Conservation (phyloP, 2,888 invertebrate genomes). For the Torymus aiolomorphi region DNA sequence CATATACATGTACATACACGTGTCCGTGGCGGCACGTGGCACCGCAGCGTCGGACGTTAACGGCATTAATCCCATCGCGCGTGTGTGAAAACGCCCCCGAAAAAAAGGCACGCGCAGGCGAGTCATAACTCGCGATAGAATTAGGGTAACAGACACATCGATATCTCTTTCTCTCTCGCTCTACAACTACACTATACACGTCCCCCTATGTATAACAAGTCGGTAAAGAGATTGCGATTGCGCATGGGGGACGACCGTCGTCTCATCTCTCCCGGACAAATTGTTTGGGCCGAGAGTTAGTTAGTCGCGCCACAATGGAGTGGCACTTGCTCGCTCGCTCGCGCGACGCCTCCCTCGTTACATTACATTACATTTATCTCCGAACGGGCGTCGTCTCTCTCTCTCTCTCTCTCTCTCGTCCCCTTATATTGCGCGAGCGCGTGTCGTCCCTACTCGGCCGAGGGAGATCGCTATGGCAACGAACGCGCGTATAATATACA, state of each 20-base stretch:
- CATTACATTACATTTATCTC: conserved; percentile 75
- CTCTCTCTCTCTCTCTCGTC: no score
- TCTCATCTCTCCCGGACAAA: conserved; percentile 70
- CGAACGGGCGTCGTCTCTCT: conserved; percentile 60
- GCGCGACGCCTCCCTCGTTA: conserved; percentile 73
- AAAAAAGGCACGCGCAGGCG: neutral
- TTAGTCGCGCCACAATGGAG: conserved; percentile 74
- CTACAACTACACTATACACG: no score
- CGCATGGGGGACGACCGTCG: conserved; percentile 54
- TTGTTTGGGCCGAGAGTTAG: conserved; percentile 75
- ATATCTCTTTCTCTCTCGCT: conserved; percentile 30
- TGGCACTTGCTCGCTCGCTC: conserved; percentile 66
- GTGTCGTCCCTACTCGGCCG: conserved; percentile 61
- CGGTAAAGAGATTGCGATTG: conserved; percentile 66
- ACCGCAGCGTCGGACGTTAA: conserved; percentile 63
- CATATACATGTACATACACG: conserved; percentile 28
- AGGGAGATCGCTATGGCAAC: conserved; percentile 58
- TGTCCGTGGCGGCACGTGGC: conserved; percentile 63
- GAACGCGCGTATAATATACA: neutral
- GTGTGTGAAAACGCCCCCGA: conserved; percentile 25
- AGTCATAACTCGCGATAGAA: conserved; percentile 2
- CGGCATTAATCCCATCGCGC: conserved; percentile 59
- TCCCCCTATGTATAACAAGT: conserved; percentile 54
- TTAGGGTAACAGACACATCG: conserved; percentile 51
- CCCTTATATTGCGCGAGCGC: conserved; percentile 18